These are phyloP conservation scores for Pachyrhynchus sulphureomaculatus DNA, from an alignment of 1,140 invertebrate genomes.

Conservation along the genomic window DNA sequence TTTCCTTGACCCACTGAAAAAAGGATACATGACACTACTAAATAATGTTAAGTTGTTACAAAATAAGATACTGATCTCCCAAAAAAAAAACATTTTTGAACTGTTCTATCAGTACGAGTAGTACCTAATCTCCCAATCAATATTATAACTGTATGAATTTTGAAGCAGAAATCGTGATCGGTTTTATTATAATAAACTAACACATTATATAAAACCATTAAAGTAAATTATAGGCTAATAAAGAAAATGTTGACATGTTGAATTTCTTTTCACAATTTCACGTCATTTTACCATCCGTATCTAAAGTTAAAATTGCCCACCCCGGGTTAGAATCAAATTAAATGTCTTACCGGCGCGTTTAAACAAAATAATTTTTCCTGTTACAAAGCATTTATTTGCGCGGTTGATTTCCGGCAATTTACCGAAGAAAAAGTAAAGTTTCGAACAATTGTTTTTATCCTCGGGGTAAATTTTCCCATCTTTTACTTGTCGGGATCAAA, in stretches of 20 bases:
- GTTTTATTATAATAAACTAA: too few relatives aligned
- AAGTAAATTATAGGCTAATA: too few relatives aligned
- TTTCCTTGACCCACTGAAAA: too few relatives aligned
- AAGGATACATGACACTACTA: too few relatives aligned
- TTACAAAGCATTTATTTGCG: constrained; percentile 8
- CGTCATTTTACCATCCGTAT: neutral
- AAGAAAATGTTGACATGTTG: neutral
- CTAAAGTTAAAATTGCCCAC: constrained; percentile 2
- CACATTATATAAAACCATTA: too few relatives aligned
- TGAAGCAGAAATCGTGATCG: too few relatives aligned
- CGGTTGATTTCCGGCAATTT: constrained; percentile 5
- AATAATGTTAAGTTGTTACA: too few relatives aligned
- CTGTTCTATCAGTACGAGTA: too few relatives aligned
- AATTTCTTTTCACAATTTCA: constrained; percentile 4
- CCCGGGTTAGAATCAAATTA: constrained; percentile 5
- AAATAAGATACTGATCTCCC: too few relatives aligned
- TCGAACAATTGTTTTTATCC: constrained; percentile 3
- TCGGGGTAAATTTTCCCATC: constrained; percentile 1
- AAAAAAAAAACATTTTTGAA: too few relatives aligned
- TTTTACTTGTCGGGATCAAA: constrained; percentile 5
- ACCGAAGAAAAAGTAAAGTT: neutral
- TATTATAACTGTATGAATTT: too few relatives aligned
- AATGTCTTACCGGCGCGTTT: neutral
- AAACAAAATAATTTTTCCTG: constrained; percentile 7
- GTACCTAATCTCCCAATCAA: too few relatives aligned